phyloP scores from a whole-genome alignment of 2,888 invertebrate genomes.

The Bembecia ichneumoniformis region DNA sequence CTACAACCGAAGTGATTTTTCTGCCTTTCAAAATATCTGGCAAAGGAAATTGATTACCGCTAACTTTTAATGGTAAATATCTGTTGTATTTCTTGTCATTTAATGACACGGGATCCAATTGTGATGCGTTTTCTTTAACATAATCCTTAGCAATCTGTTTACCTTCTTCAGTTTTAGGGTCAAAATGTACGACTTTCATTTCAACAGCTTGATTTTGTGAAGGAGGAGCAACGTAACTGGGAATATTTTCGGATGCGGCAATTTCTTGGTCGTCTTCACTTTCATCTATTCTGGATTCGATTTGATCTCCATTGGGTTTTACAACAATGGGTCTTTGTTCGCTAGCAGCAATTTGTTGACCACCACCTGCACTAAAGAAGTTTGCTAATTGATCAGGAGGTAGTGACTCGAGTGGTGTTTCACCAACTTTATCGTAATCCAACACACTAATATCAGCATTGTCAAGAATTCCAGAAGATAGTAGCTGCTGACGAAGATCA shows the following conservation, averaged over 20 bases:
- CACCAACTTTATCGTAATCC: slow-evolving; percentile 91
- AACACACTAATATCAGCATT: slow-evolving; percentile 90
- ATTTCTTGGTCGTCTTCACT: slow-evolving; percentile 68
- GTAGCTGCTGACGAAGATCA: slow-evolving; percentile 84
- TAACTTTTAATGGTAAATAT: slow-evolving; percentile 87
- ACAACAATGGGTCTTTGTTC: slow-evolving; percentile 79
- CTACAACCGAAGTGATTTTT: slow-evolving; percentile 87
- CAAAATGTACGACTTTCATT: slow-evolving; percentile 88
- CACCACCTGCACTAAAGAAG: slow-evolving; percentile 88
- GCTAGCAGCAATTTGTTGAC: slow-evolving; percentile 78
- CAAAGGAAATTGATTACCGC: slow-evolving; percentile 87
- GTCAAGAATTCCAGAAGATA: slow-evolving; percentile 88
- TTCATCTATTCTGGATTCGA: slow-evolving; percentile 62
- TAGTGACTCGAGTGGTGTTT: slow-evolving; percentile 84
- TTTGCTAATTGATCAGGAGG: slow-evolving; percentile 90
- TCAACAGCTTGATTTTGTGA: slow-evolving; percentile 75
- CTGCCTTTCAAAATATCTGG: slow-evolving; percentile 83
- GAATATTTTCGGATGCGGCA: slow-evolving; percentile 69
- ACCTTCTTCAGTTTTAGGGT: slow-evolving; percentile 81
- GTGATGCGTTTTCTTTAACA: slow-evolving; percentile 79
- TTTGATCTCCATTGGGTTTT: slow-evolving; percentile 73
- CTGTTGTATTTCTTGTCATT: slow-evolving; percentile 84
- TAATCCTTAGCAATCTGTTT: slow-evolving; percentile 80
- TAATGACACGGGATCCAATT: slow-evolving; percentile 81
- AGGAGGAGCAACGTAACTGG: slow-evolving; percentile 44